Base-by-base conservation (phyloP, 2,888 invertebrate species). In the Seira ritae region DNA sequence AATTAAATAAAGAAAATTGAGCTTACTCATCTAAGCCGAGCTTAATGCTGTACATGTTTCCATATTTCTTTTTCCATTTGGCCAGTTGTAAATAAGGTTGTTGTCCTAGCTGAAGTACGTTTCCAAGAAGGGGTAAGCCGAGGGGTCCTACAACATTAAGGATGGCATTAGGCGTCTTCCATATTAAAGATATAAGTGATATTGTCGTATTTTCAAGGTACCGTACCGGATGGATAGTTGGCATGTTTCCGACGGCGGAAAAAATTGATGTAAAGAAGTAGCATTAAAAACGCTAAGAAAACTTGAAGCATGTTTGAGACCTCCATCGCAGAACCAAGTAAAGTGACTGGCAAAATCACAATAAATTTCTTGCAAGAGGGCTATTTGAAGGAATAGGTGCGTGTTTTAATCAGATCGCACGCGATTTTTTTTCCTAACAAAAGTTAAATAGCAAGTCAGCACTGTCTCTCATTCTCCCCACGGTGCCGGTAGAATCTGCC, bases 51-150 rank as follows among this genome's bases (percentile, higher is more conserved):
- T 69, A 73, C 4, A 67, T 74, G 4, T 72, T 73, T 37, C 80
- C 84, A 66, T 78, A 82, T 17, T 75, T 22, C 3, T 62, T 65
- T 23, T 23, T 62, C 82, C 79, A 82, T 50, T 82, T 66, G 19
- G n/a, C 22, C 4, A 78, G 71, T 1, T 60, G 42, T 15, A 55
- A 6, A 46, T 79, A 55, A 2, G 82, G 69, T 10, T 23, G 24
- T 1, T n/a, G 31, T n/a, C 74, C 82, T 31, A 85, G 20, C 65
- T 85, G 85, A 17, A 66, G 31, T 15, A 82, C 31, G 60, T 82
- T 82, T 22, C 80, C 82, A 37, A 85, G 50, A 1, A 85, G 12
- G n/a, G 82, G 82, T 15, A 79, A 22, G 4, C 76, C 78, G 2
- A 22, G 17, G 19, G 82, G 80, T 1, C 85, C 80, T 81, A 19